These are phyloP conservation scores for Rhadinocentrus ornatus DNA, from an alignment of 2,797 vertebrate species.

Conservation along the genomic window DNA sequence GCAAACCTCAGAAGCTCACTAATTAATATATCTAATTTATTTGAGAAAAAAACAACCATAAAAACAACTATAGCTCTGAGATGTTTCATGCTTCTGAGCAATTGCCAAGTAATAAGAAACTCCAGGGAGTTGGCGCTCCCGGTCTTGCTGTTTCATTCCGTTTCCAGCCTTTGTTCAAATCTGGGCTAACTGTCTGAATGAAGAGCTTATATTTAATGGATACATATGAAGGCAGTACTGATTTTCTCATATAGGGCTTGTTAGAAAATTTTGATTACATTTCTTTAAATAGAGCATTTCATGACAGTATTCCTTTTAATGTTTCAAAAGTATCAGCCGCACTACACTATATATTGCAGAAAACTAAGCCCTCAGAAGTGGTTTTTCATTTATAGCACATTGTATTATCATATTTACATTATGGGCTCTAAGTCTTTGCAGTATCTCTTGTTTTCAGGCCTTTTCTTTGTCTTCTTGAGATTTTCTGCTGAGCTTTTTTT, in stretches of 20 bases:
- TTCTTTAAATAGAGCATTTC: slow-evolving; percentile 5
- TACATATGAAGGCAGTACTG: slow-evolving; percentile 11
- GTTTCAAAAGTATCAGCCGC: not conserved
- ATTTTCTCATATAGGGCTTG: slow-evolving; percentile 2
- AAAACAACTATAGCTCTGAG: slow-evolving; percentile 1
- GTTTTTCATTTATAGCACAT: not conserved
- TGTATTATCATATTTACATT: not conserved
- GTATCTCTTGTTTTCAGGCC: not conserved
- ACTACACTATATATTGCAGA: not conserved
- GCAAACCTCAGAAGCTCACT: slow-evolving; percentile 11
- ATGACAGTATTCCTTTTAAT: not conserved
- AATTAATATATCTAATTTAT: slow-evolving; percentile 11
- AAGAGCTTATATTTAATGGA: slow-evolving; percentile 13
- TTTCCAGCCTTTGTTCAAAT: slow-evolving; percentile 22
- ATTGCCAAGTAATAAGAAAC: slow-evolving; percentile 8
- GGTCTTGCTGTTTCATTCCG: not conserved
- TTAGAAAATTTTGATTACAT: not conserved
- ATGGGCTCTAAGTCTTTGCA: too few species aligned
- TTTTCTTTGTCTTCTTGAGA: not conserved
- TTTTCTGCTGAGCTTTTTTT: not conserved
- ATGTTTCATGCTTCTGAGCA: slow-evolving; percentile 6
- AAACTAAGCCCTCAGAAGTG: not conserved
- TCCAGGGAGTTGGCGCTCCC: slow-evolving; percentile 10
- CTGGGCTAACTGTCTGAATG: slow-evolving; percentile 11
- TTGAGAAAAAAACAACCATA: not conserved